Evolutionary conservation across 2,888 invertebrate species (phyloP).

Genomic region (Graphium colonna): DNA sequence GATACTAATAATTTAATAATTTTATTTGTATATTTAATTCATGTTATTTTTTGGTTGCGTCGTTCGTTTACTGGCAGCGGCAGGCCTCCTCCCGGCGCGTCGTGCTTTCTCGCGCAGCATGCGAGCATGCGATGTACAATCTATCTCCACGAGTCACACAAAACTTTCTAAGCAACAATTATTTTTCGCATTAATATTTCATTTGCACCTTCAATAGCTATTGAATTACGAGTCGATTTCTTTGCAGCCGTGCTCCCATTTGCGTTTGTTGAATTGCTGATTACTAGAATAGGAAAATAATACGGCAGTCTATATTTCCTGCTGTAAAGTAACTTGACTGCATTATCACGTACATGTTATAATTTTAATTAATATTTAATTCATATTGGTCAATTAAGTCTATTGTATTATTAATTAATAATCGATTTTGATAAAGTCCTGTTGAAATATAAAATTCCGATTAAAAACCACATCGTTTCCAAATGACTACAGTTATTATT

Average conservation of each 20-base stretch:
- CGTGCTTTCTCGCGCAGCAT: conserved; percentile 77
- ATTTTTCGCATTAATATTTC: conserved; percentile 77
- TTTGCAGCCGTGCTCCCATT: conserved; percentile 30
- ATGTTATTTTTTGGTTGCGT: conserved; percentile 25
- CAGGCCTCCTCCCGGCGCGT: conserved; percentile 40
- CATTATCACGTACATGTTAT: background rate
- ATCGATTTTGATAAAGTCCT: conserved; percentile 21
- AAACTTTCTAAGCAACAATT: conserved; percentile 79
- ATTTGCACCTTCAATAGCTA: conserved; percentile 60
- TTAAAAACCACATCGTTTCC: conserved; percentile 7
- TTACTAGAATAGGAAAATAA: conserved; percentile 7
- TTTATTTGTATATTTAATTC: background rate
- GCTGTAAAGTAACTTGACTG: conserved; percentile 1
- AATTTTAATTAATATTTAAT: background rate
- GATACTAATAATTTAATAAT: too few relatives aligned
- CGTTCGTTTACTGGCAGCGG: conserved; percentile 22
- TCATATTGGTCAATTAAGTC: background rate
- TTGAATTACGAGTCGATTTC: conserved; percentile 44
- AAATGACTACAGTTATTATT: background rate
- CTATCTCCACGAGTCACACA: conserved; percentile 66
- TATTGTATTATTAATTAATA: background rate
- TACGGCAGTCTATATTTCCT: conserved; percentile 5
- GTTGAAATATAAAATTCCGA: conserved; percentile 14
- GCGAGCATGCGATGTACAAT: conserved; percentile 75
- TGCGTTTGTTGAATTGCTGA: conserved; percentile 16